Percentiles rank a stretch among this genome's conserved stretches.
Evolutionary conservation across 23 tunicate species (phyloP).

Genomic region (Corella eumyota): DNA sequence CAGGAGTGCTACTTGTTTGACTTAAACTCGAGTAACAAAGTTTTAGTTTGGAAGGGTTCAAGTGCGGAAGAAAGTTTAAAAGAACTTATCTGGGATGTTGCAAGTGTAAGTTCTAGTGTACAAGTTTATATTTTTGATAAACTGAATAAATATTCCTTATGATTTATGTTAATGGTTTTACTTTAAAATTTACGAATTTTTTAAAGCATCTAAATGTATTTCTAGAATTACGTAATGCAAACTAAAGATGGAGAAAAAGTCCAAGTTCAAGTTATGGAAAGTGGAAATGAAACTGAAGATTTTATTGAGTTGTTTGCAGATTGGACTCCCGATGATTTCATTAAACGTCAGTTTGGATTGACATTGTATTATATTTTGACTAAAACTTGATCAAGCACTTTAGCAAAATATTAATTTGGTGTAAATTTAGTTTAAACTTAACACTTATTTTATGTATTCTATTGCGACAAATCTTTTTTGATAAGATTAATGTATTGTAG

Average conservation of each 20-base stretch:
- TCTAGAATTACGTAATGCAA: slow-evolving; percentile 20
- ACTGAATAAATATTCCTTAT: too few species aligned
- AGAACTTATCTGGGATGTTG: slow-evolving; percentile 1
- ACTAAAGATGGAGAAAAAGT: background rate
- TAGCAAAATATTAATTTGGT: too few species aligned
- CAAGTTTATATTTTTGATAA: too few species aligned
- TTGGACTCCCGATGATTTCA: slow-evolving; percentile 5
- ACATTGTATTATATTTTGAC: background rate
- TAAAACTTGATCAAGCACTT: background rate
- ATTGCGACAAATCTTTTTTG: background rate
- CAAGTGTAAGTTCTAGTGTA: background rate
- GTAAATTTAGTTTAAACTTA: background rate
- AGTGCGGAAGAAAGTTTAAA: background rate
- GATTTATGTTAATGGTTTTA: too few species aligned
- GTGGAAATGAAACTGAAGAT: slow-evolving; percentile 21
- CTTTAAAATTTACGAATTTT: too few species aligned
- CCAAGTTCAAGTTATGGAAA: slow-evolving; percentile 23
- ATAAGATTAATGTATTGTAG: too few species aligned
- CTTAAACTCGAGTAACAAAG: background rate
- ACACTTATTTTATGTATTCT: background rate
- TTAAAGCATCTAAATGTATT: too few species aligned
- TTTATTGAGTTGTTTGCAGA: slow-evolving; percentile 11
- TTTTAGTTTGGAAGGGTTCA: slow-evolving; percentile 12
- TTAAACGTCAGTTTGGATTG: background rate
- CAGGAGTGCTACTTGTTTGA: slow-evolving; percentile 15